Percentiles rank a stretch among this genome's conserved stretches.
Evolutionary conservation across 2,888 invertebrate species (phyloP).

Genomic region (Euzophera pinguis): DNA sequence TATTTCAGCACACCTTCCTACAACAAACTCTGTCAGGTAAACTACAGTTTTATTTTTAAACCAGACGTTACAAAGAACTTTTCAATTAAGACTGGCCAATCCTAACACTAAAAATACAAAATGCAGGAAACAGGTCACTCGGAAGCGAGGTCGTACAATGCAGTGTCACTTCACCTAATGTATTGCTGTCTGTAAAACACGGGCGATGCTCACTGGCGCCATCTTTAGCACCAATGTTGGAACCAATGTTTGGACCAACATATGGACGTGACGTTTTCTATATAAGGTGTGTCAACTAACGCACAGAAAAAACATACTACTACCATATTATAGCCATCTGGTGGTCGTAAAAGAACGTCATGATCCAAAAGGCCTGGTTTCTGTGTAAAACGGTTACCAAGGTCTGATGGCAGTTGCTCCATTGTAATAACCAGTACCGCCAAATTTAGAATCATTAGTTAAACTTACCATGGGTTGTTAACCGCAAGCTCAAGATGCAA

Average conservation of each 20-base stretch:
- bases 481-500: no score
- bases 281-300: no score
- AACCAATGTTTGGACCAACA: background rate
- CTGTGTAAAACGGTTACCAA: no score
- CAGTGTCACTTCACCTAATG: slow-evolving; percentile 7
- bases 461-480: no score
- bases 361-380: no score
- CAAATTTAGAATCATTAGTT: no score
- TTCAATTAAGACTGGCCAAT: slow-evolving; percentile 1
- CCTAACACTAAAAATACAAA: background rate
- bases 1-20: no score
- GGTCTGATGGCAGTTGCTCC: no score
- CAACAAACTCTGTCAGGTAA: background rate
- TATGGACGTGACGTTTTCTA: background rate
- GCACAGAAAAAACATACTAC: no score
- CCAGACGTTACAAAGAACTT: background rate
- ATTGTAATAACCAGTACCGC: no score
- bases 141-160: background rate
- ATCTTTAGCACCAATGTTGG: background rate
- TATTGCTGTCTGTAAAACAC: background rate
- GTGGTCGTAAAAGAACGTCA: no score
- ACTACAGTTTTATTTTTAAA: background rate
- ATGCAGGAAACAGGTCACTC: slow-evolving; percentile 1
- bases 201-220: background rate
- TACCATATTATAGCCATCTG: no score